Base-by-base conservation (phyloP, 2,888 invertebrate genomes). In the Cryptocheilus praepositus region DNA sequence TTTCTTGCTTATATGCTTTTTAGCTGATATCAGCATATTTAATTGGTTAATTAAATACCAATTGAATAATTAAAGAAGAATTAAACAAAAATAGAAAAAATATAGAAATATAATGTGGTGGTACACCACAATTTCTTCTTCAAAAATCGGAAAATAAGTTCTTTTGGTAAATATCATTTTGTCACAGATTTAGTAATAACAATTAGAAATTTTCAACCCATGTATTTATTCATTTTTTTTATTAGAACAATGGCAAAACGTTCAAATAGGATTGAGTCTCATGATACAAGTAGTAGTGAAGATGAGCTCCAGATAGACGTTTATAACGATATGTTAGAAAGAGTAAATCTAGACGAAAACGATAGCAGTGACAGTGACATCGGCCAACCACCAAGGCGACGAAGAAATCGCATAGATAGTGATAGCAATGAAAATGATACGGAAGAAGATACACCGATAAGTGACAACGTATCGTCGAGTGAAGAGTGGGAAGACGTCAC, bases 211-310 rank as follows among this genome's bases (percentile, higher is more conserved):
- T 62, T 56, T 7, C 56, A 67, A 49, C 11, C 16, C 22, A 57
- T 67, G 1, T 45, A 61, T 54, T 64, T 54, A 54, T 54, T 58
- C 16, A 53, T 54, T 4, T 58, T 53, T 59, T 45, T 51, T 59
- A 51, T 51, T 46, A 59, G 25, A 59, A 59, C 51, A 59, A 51
- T 51, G 49, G 59, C 59, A 59, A 59, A 59, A 22, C 49, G 28
- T 16, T 22, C 51, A 59, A 51, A 8, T 51, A 59, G 51, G 51
- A 51, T 3, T 59, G 59, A 59, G 36, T 59, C 51, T 59, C 36
- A 45, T 59, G 28, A 28, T 13, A 28, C 15, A 22, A 59, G 28
- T 25, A 59, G 51, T 51, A 59, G 51, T 59, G 59, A 59, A 59
- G 59, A 59, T 15, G 59, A 59, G 15, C n/a, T 59, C 51, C 51